Base-by-base conservation (phyloP, 2,888 invertebrate species). In the Caradrina clavipalpis region DNA sequence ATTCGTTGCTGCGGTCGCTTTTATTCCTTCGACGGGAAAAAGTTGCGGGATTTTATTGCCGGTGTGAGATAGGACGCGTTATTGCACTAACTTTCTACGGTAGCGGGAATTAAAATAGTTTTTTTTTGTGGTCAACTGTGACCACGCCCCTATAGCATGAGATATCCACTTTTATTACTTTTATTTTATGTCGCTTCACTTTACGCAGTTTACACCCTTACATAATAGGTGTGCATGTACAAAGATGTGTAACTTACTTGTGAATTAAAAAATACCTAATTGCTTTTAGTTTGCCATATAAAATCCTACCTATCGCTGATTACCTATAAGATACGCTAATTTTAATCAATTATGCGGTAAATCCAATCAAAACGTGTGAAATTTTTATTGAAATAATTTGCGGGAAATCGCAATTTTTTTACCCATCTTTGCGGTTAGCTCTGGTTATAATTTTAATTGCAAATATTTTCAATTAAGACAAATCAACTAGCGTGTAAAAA, bases 21-120 rank as follows among this genome's bases (percentile, higher is more conserved):
- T 95, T 95, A 95, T 95, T 93, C 93, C 89, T 94, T 92, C 91
- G 91, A 92, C 92, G 92, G 88, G 94, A 92, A 95, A 95, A 95
- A 95, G 94, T 96, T 95, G 93, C 80, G 88, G 91, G 93, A 89
- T 93, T 95, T 95, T 95, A 95, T 95, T 93, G 89, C 93, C 94
- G 93, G 95, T 94, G 94, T 93, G 95, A 95, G 93, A 94, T 95
- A 94, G 94, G 93, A 94, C 91, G 90, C 94, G 94, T 95, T 95
- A 95, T 95, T 93, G 95, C 94, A 89, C 91, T 90, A 95, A 95
- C 92, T 95, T 94, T 94, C 84, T 90, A 89, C 89, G 88, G 88
- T 89, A 86, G 90, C 83, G 86, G 88, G 89, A 91, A 94, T 94
- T 94, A 94, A 94, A 94, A 94, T 93, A 89, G 76, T 70, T 90